Base-by-base conservation (phyloP, 2,797 vertebrate genomes). In the Enteromius radiatus region DNA sequence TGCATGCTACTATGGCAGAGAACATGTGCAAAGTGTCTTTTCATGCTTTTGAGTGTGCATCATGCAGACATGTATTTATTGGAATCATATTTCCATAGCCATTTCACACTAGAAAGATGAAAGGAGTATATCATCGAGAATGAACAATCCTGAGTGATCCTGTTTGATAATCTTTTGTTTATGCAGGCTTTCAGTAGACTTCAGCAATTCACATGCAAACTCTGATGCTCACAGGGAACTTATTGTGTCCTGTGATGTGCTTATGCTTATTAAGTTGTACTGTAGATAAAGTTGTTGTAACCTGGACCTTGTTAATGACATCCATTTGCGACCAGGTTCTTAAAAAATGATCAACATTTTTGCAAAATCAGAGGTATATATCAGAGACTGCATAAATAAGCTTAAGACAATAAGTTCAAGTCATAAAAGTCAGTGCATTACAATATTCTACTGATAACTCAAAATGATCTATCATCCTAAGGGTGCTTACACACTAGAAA, bases 361-460 rank as follows among this genome's bases (percentile, higher is more conserved):
- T 94, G 92, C 92, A 91, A 89, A 54, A 79, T 86, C 84, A 85
- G 83, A 86, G 31, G 69, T 89, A 88, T 83, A 77, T 54, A 56
- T 63, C 87, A 74, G 80, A 80, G 79, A 52, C 88, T 89, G 89
- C 89, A 90, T 84, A 61, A 90, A 86, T 87, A 87, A 91, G 90
- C 88, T 90, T 65, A 86, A 76, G 28, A 76, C 41, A 76, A 28
- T 74, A 81, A 76, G 63, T 76, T 75, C 78, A 85, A 83, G 71
- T 77, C 69, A 84, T 85, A 81, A 81, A 81, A 77, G 80, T 77
- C 71, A 88, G 90, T 91, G 85, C 84, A 87, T 76, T 73, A 68
- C 64, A 41, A 84, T 73, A 76, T 80, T 64, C 70, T 87, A 80
- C 54, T 47, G 26, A 65, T 36, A 87, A 64, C 11, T 43, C 5